These are phyloP conservation scores for Leptinotarsa juncta DNA, from an alignment of 2,888 invertebrate genomes.

Conservation along the genomic window DNA sequence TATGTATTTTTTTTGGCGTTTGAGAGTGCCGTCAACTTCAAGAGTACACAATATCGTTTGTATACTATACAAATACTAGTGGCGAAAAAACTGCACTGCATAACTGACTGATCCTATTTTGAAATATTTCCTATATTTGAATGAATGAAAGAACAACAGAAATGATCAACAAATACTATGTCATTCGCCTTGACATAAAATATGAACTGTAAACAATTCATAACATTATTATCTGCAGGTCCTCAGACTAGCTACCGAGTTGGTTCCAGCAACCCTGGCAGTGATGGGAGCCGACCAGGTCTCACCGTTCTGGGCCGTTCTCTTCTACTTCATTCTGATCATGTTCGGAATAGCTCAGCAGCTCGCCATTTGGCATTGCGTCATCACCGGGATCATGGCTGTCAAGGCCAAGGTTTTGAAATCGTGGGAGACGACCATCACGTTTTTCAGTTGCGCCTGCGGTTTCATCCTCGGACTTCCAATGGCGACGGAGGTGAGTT, in stretches of 20 bases:
- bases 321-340: slow-evolving; percentile 87
- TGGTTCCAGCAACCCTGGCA: slow-evolving; percentile 88
- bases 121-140: no score
- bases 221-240: slow-evolving; percentile 64
- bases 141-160: no score
- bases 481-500: slow-evolving; percentile 85
- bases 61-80: no score
- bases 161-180: no score
- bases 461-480: slow-evolving; percentile 87
- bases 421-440: slow-evolving; percentile 85
- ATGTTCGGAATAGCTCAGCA: slow-evolving; percentile 90
- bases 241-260: slow-evolving; percentile 85
- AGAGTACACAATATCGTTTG: no score
- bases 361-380: slow-evolving; percentile 91
- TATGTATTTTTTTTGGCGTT: no score
- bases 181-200: no score
- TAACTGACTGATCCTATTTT: no score
- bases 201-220: background rate
- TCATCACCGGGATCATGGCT: slow-evolving; percentile 86
- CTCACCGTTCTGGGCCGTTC: slow-evolving; percentile 89
- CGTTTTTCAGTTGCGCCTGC: slow-evolving; percentile 85
- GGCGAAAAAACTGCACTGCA: no score
- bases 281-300: slow-evolving; percentile 79
- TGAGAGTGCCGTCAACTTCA: no score
- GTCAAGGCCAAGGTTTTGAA: slow-evolving; percentile 79